A percentile compares a stretch with the other conserved stretches of the same genome.
These are phyloP conservation scores for Philantomba maxwellii DNA, from an alignment of 2,113 vertebrate genomes.

Conservation along the genomic window DNA sequence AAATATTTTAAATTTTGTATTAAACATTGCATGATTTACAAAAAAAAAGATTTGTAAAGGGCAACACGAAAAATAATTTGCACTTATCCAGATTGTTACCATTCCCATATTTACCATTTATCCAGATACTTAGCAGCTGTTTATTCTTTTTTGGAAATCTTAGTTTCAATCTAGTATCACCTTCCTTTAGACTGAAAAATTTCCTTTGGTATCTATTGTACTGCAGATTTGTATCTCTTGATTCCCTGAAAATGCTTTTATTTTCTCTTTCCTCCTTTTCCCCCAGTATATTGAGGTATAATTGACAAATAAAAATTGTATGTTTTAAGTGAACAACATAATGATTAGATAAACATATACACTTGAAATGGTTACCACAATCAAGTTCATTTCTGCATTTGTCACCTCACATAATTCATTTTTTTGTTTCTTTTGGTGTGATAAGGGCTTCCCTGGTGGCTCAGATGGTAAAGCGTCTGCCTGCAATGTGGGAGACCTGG, in stretches of 20 bases:
- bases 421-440: background rate
- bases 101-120: background rate
- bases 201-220: background rate
- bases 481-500: no score
- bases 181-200: background rate
- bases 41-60: background rate
- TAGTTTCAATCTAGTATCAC: background rate
- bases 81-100: background rate
- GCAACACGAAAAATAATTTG: background rate
- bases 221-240: background rate
- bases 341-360: background rate
- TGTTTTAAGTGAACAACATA: background rate
- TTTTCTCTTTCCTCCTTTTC: background rate
- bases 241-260: background rate
- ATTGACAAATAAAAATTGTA: background rate
- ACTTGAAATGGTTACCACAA: background rate
- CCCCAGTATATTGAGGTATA: background rate
- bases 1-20: background rate
- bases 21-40: background rate
- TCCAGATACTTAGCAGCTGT: background rate
- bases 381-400: background rate
- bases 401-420: background rate
- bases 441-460: no score
- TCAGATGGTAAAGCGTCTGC: no score
- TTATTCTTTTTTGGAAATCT: background rate